phyloP scores from a whole-genome alignment of 2,113 vertebrate genomes.

The Australoheros scitulus region DNA sequence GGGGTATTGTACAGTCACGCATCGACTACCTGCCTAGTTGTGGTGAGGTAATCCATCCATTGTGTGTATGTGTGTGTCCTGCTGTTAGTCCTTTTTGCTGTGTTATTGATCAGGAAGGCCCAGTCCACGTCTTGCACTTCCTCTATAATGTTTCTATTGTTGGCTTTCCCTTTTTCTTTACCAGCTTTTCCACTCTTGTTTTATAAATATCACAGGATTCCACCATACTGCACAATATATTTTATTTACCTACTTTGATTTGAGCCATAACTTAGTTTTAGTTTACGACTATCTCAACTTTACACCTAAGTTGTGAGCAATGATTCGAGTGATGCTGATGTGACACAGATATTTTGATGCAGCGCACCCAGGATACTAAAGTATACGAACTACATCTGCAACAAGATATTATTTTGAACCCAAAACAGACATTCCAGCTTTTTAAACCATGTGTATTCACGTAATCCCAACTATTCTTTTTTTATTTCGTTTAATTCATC shows the following conservation, averaged over 20 bases:
- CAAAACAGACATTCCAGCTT: not conserved
- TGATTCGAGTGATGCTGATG: not conserved
- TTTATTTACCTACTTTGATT: not conserved
- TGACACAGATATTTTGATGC: not conserved
- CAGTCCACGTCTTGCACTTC: not conserved
- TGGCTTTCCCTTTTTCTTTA: not conserved
- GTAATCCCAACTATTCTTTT: not conserved
- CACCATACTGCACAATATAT: not conserved
- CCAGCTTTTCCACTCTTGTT: not conserved
- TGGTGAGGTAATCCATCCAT: slow-evolving; percentile 15
- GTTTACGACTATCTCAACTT: not conserved
- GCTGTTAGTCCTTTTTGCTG: not conserved
- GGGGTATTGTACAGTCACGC: slow-evolving; percentile 11
- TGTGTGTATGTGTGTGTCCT: not conserved
- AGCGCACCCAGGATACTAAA: not conserved
- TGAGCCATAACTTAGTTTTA: not conserved
- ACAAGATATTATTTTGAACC: not conserved
- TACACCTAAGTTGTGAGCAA: not conserved
- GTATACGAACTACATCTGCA: not conserved
- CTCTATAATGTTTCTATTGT: slow-evolving; percentile 15
- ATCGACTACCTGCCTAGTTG: slow-evolving; percentile 22
- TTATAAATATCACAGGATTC: not conserved
- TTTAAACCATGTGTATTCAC: not conserved
- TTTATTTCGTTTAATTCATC: not conserved
- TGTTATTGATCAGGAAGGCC: slow-evolving; percentile 29